A percentile compares a stretch with the other conserved stretches of the same genome.
Conservation (phyloP, 2,797 vertebrate genomes). For the Notolepis coatsorum region DNA sequence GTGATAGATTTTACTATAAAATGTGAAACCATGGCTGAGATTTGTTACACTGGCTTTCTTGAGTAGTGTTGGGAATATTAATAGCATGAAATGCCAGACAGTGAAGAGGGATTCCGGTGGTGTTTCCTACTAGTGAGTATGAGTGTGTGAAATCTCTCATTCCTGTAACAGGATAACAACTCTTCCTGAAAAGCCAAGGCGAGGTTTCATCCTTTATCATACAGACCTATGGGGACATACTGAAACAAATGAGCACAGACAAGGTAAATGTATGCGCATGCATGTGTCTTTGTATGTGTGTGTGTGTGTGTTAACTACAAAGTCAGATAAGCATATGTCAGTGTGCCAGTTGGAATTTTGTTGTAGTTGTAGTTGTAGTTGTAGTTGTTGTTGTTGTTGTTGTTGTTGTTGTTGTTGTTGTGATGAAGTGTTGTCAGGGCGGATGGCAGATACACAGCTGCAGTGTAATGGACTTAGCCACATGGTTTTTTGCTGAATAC, state of each 20-base stretch:
- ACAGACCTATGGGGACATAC: not conserved
- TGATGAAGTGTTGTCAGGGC: constrained; percentile 25
- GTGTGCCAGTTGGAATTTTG: constrained; percentile 25
- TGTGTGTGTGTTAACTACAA: constrained; percentile 4
- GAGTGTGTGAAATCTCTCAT: constrained; percentile 58
- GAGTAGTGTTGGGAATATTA: not conserved
- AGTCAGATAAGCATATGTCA: constrained; percentile 11
- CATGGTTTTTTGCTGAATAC: constrained; percentile 8
- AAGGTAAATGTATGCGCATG: not conserved
- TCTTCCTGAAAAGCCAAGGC: constrained; percentile 41
- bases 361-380: constrained; percentile 19
- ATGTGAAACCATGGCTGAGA: too few species aligned
- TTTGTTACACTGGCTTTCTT: too few species aligned
- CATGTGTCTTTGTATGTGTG: not conserved
- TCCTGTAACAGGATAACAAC: constrained; percentile 56
- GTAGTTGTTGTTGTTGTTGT: constrained; percentile 18
- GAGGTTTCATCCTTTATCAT: constrained; percentile 40
- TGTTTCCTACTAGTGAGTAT: constrained; percentile 37
- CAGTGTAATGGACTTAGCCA: constrained; percentile 6
- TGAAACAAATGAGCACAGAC: not conserved
- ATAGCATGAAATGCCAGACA: constrained; percentile 44
- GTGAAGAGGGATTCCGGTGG: constrained; percentile 33
- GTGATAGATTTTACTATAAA: too few species aligned
- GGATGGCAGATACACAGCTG: too few species aligned
- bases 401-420: constrained; percentile 14